These are phyloP conservation scores for Andrena praecox DNA, from an alignment of 2,888 invertebrate genomes.

Conservation along the genomic window DNA sequence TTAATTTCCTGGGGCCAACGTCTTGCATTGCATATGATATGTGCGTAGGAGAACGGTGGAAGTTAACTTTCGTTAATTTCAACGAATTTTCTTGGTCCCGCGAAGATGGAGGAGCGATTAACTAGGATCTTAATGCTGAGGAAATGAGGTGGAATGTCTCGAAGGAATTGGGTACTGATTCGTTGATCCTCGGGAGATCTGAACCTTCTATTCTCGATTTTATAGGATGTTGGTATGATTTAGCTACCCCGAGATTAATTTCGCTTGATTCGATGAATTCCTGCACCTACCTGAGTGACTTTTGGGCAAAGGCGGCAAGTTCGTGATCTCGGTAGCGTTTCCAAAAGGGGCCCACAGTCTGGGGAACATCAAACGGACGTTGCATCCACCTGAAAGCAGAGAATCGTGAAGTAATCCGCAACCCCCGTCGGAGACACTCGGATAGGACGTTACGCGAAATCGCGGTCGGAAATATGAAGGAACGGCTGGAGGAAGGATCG, in stretches of 20 bases:
- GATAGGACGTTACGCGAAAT: constrained; percentile 31
- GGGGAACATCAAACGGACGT: constrained; percentile 83
- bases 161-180: background rate
- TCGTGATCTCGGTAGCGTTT: constrained; percentile 79
- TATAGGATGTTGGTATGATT: background rate
- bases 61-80: constrained; percentile 3
- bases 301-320: constrained; percentile 80
- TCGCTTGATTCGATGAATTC: background rate
- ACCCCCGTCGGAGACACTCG: background rate
- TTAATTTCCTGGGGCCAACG: constrained; percentile 4
- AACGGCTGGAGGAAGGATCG: constrained; percentile 18
- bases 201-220: background rate
- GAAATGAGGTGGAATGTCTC: background rate
- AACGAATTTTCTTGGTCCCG: background rate
- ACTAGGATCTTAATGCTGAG: background rate
- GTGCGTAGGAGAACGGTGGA: background rate
- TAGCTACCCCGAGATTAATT: background rate
- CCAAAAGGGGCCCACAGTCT: constrained; percentile 83
- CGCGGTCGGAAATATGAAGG: constrained; percentile 20
- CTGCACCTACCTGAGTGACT: constrained; percentile 81
- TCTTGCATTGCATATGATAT: background rate
- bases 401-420: background rate
- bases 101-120: background rate
- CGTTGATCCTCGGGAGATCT: background rate
- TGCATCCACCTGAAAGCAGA: constrained; percentile 81